Evolutionary conservation across 1,140 invertebrate species (phyloP).

Genomic region (Melitaea cinxia): DNA sequence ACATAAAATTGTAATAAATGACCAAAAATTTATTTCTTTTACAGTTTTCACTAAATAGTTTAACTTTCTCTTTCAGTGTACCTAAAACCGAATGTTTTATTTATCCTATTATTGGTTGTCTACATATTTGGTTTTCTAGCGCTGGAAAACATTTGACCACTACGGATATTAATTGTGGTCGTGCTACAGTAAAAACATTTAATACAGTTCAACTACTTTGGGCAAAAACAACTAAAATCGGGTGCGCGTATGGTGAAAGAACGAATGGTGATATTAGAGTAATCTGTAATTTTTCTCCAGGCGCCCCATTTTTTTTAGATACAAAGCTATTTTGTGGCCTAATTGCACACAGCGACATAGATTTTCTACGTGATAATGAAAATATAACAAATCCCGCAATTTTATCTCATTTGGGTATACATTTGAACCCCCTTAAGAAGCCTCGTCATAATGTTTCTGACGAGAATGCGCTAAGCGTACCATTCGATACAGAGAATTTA

Average conservation of each 20-base stretch:
- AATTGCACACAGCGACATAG: constrained; percentile 45
- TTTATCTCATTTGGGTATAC: constrained; percentile 44
- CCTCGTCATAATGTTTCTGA: neutral
- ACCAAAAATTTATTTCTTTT: neutral
- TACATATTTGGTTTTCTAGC: constrained; percentile 66
- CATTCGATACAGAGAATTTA: neutral
- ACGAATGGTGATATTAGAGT: constrained; percentile 60
- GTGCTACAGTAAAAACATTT: constrained; percentile 50
- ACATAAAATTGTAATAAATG: neutral
- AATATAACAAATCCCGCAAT: constrained; percentile 41
- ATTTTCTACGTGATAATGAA: constrained; percentile 20
- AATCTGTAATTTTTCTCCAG: constrained; percentile 69
- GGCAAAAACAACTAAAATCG: constrained; percentile 66
- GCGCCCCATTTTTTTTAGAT: constrained; percentile 59
- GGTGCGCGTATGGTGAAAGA: constrained; percentile 61
- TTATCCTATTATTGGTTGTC: constrained; percentile 59
- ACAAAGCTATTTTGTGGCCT: constrained; percentile 66
- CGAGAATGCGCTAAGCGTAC: neutral
- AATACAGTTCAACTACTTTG: constrained; percentile 65
- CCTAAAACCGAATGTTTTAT: constrained; percentile 64
- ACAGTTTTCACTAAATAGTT: neutral
- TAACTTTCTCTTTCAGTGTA: constrained; percentile 40
- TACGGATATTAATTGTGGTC: constrained; percentile 62
- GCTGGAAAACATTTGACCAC: constrained; percentile 48
- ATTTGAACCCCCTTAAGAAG: constrained; percentile 26